Base-by-base conservation (phyloP, 2,797 vertebrate genomes). In the Pterois miles region DNA sequence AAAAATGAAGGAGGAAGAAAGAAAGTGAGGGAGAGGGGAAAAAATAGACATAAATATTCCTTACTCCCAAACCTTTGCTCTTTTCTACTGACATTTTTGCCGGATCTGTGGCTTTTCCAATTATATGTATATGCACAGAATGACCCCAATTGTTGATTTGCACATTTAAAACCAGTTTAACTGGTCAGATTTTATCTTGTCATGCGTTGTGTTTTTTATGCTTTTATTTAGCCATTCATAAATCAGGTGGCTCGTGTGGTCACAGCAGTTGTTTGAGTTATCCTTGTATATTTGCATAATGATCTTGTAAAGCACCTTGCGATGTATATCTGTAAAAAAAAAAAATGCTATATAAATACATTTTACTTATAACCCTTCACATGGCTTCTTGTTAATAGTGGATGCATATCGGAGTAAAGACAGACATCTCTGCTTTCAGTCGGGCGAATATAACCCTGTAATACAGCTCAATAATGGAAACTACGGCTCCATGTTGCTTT, bases 371-470 rank as follows among this genome's bases (percentile, higher is more conserved):
- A 40, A 25, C 2, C 50, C 6, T 29, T 50, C 12, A 56, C 48
- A 6, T 36, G 27, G 27, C 25, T 57, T 74, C 10, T 59, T 80
- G 63, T 59, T 78, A 62, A 16, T 38, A 54, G 52, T 62, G n/a
- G 40, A 14, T 63, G 40, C n/a, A 8, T 36, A 66, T 38, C 60
- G 25, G 14, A 65, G 50, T 48, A 63, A 29, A 73, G 52, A 73
- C 0, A 0, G 33, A 38, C 8, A 31, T 13, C 70, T 89, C 79
- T 89, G 77, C 82, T 83, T 84, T 84, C 58, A 60, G 50, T 29
- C 16, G 64, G 63, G 36, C 65, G 10, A 53, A 36, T 12, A 1
- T 16, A 40, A 43, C 60, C 8, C 29, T 75, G 64, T 72, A 68
- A 86, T 60, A 36, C 38, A 14, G 76, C 65, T 75, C 62, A 52